Percentiles rank a stretch among this genome's conserved stretches.
Evolutionary conservation across 1,140 invertebrate genomes (phyloP).

Genomic region (Coelopa frigida): DNA sequence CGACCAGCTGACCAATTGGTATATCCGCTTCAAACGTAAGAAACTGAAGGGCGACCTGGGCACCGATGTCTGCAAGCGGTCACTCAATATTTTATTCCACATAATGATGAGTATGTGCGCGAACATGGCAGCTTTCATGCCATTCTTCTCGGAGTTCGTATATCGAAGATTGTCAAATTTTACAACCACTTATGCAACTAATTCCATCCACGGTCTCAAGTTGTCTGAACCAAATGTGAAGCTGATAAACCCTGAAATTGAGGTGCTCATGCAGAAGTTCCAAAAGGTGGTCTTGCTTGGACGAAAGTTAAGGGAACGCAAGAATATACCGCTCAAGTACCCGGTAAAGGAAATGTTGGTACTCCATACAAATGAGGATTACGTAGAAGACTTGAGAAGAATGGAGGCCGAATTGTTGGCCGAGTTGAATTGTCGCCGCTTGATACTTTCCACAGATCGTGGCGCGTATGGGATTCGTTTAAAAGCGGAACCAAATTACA

Average conservation of each 20-base stretch:
- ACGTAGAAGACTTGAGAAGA: slow-evolving; percentile 72
- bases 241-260: slow-evolving; percentile 81
- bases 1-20: slow-evolving; percentile 98
- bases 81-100: slow-evolving; percentile 80
- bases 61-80: slow-evolving; percentile 70
- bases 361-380: slow-evolving; percentile 76
- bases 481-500: slow-evolving; percentile 88
- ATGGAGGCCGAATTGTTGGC: slow-evolving; percentile 84
- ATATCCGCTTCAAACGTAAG: slow-evolving; percentile 93
- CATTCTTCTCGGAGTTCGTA: slow-evolving; percentile 96
- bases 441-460: slow-evolving; percentile 89
- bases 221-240: slow-evolving; percentile 64
- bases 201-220: slow-evolving; percentile 83
- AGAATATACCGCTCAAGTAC: slow-evolving; percentile 92
- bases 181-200: slow-evolving; percentile 24
- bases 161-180: slow-evolving; percentile 71
- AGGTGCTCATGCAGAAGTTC: slow-evolving; percentile 85
- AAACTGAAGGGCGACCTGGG: slow-evolving; percentile 82
- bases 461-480: slow-evolving; percentile 86
- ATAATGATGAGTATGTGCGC: slow-evolving; percentile 85
- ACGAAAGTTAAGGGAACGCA: slow-evolving; percentile 83
- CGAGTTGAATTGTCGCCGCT: slow-evolving; percentile 86
- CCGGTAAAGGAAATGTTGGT: slow-evolving; percentile 93
- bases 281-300: slow-evolving; percentile 93
- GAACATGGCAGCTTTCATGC: slow-evolving; percentile 95